Evolutionary conservation across 2,113 vertebrate genomes (phyloP), one percentile per base, ranked within the genome.

Genomic region (Nymphicus hollandicus): DNA sequence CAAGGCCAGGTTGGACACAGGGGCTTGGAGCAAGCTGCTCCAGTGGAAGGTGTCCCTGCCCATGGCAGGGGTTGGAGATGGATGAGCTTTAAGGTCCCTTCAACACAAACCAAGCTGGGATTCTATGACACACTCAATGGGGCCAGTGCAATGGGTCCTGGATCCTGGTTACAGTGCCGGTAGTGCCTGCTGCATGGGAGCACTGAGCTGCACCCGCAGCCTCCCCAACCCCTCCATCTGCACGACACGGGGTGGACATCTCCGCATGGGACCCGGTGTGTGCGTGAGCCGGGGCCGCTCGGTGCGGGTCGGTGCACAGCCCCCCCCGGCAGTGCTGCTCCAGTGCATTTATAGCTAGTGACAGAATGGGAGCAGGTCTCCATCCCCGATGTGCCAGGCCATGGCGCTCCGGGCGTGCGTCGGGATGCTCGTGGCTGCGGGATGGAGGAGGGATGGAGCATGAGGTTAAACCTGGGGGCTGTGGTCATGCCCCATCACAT

Each of bases 331-430:
- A 49, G 81, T 2, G 1, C 85, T 43, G 96, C 7, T 89, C 93
- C 93, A 65, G 92, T 88, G 95, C 61, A 8, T 89, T 96, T 72
- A 97, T 94, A 11, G 7, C 44, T 16, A 76, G 88, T 97, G 96
- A 97, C 95, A 97, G 96, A 97, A 97, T 95, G 96, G 95, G 96
- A 91, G 79, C 96, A 97, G 96, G 85, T 50, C 93, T 93, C 89
- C 89, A 55, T 43, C 47, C 92, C 83, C 16, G n/a, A 41, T 29
- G 66, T 39, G 91, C 29, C 93, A 82, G 93, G 70, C 65, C 90
- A 4, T 0, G 23, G n/a, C 5, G 49, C 95, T 85, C 41, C 7
- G 2, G 94, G 93, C 50, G 6, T 2, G 28, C 19, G 79, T 33
- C 1, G 1, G 66, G 83, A 68, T 0, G 11, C 0, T 50, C 3